phyloP scores from a whole-genome alignment of 2,888 invertebrate genomes.

The Polylopha cassiicola region DNA sequence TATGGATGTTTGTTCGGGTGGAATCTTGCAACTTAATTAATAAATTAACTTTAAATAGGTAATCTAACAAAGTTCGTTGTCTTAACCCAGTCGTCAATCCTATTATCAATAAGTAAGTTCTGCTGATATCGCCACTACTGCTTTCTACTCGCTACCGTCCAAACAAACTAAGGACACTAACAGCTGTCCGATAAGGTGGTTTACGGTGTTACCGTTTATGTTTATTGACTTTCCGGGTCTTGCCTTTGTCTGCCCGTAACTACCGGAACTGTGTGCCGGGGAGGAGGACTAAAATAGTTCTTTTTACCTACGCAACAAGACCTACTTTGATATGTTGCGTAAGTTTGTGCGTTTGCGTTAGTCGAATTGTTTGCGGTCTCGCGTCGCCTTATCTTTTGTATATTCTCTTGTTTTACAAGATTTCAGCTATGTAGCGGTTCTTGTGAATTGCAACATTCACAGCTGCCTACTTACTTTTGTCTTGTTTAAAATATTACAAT shows the following conservation, averaged over 20 bases:
- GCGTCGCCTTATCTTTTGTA: constrained; percentile 14
- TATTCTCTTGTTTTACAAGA: constrained; percentile 19
- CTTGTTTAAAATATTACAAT: constrained; percentile 5
- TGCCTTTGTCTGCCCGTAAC: constrained; percentile 19
- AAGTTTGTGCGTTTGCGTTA: constrained; percentile 8
- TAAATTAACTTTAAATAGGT: no score
- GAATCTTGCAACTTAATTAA: no score
- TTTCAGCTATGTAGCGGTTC: constrained; percentile 14
- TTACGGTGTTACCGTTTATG: constrained; percentile 23
- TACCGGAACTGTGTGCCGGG: constrained; percentile 8
- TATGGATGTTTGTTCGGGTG: no score
- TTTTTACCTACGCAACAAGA: constrained; percentile 10
- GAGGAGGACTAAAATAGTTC: constrained; percentile 1
- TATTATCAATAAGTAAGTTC: constrained; percentile 8
- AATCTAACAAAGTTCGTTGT: no score
- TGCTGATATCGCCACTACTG: constrained; percentile 15
- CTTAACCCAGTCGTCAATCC: no score
- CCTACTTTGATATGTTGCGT: constrained; percentile 8
- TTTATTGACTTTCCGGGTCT: constrained; percentile 22
- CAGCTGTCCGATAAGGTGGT: constrained; percentile 26
- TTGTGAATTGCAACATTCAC: constrained; percentile 12
- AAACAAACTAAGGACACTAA: constrained; percentile 15
- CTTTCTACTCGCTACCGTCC: constrained; percentile 13
- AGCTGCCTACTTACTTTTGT: constrained; percentile 10
- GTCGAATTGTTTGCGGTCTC: constrained; percentile 6